These are phyloP conservation scores for Capra hircus DNA, from an alignment of 2,113 vertebrate genomes.

Conservation along the genomic window DNA sequence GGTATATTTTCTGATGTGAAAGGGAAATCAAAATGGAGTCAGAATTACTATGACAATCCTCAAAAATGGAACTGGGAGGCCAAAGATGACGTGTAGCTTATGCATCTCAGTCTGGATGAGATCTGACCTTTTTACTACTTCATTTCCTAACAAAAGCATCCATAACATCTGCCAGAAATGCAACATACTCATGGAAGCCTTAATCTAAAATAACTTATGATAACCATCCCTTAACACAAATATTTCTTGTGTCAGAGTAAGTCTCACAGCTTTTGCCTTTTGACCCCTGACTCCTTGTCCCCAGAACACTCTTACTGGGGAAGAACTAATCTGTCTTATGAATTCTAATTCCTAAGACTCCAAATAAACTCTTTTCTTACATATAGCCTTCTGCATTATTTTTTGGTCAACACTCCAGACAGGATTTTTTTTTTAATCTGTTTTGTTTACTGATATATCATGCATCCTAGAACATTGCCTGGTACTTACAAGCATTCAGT, in stretches of 20 bases:
- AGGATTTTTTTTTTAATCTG: not conserved
- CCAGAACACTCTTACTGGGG: not conserved
- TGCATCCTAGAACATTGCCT: not conserved
- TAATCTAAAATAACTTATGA: not conserved
- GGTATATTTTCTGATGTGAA: conserved; percentile 17
- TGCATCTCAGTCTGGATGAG: not conserved
- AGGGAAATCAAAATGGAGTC: not conserved
- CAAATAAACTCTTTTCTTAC: not conserved
- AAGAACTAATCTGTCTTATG: not conserved
- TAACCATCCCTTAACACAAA: not conserved
- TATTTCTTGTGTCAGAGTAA: not conserved
- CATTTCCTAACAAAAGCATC: not conserved
- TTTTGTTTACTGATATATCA: not conserved
- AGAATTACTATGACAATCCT: not conserved
- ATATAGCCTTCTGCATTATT: not conserved
- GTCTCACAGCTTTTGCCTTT: not conserved
- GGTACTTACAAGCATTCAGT: not conserved
- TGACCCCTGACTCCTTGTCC: not conserved
- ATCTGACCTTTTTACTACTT: not conserved
- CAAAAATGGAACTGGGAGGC: not conserved
- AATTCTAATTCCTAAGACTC: not conserved
- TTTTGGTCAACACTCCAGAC: not conserved
- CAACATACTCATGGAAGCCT: not conserved
- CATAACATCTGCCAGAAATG: not conserved
- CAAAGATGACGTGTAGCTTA: not conserved